phyloP scores from a whole-genome alignment of 2,888 invertebrate species.

The Aporophyla nigra region DNA sequence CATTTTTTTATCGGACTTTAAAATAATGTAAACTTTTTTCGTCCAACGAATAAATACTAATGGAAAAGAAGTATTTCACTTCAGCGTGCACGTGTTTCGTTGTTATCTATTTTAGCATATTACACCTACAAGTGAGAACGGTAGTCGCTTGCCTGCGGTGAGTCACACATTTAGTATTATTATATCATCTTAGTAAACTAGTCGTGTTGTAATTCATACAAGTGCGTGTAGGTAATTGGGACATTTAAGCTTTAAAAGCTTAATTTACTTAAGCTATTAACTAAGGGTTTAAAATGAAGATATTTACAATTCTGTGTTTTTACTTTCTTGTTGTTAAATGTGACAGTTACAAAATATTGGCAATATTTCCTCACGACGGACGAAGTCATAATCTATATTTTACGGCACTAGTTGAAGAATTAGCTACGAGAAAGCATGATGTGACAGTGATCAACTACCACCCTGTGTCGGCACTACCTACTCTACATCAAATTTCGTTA shows the following conservation, averaged over 20 bases:
- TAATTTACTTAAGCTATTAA: not conserved
- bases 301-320: constrained; percentile 20
- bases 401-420: constrained; percentile 63
- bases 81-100: not conserved
- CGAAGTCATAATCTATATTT: constrained; percentile 73
- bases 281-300: constrained; percentile 17
- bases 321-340: constrained; percentile 34
- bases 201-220: constrained; percentile 21
- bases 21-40: constrained; percentile 19
- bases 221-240: constrained; percentile 3
- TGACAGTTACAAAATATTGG: constrained; percentile 69
- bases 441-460: constrained; percentile 79
- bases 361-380: constrained; percentile 74
- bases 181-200: constrained; percentile 14
- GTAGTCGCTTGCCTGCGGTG: not conserved
- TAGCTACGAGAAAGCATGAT: constrained; percentile 75
- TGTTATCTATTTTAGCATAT: constrained; percentile 3
- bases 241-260: not conserved
- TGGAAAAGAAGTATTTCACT: not conserved
- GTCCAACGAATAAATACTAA: not conserved
- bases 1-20: constrained; percentile 8
- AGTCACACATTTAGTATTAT: constrained; percentile 28
- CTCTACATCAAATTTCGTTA: constrained; percentile 78
- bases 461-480: constrained; percentile 74
- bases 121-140: not conserved